Evolutionary conservation across 2,113 vertebrate species (phyloP).

Genomic region (Limnothrissa miodon): DNA sequence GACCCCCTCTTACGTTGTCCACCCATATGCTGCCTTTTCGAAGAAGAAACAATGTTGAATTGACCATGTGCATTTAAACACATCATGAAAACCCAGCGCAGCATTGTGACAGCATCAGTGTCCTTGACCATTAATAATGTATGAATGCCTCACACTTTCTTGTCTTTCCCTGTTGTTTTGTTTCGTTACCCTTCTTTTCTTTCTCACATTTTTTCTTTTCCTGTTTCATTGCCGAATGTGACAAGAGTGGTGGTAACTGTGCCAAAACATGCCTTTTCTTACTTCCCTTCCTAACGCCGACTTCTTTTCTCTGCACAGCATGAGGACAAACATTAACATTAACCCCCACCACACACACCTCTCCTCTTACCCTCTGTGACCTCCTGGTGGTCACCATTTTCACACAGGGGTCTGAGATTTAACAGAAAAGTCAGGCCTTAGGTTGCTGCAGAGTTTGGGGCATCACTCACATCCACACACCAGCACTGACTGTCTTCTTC

Average conservation of each 20-base stretch:
- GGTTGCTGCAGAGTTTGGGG: not conserved
- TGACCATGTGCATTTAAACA: constrained; percentile 55
- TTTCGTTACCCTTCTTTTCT: constrained; percentile 11
- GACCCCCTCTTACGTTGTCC: constrained; percentile 28
- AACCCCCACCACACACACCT: constrained; percentile 23
- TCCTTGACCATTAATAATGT: constrained; percentile 63
- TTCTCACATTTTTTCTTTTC: constrained; percentile 29
- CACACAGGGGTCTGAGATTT: not conserved
- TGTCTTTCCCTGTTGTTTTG: not conserved
- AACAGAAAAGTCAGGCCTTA: not conserved
- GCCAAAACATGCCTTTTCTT: constrained; percentile 44
- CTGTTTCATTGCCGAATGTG: constrained; percentile 21
- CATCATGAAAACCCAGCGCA: constrained; percentile 39
- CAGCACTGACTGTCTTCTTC: constrained; percentile 24
- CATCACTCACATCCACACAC: not conserved
- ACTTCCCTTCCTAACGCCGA: constrained; percentile 41
- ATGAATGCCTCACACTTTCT: constrained; percentile 43
- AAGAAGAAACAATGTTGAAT: constrained; percentile 31
- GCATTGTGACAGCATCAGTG: constrained; percentile 41
- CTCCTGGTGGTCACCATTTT: constrained; percentile 29
- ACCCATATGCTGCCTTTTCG: constrained; percentile 52
- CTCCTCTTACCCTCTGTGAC: constrained; percentile 28
- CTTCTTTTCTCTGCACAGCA: constrained; percentile 30
- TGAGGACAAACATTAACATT: constrained; percentile 35
- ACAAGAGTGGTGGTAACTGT: constrained; percentile 46